These are phyloP conservation scores for Salticus scenicus DNA, from an alignment of 2,888 invertebrate genomes.

Conservation along the genomic window DNA sequence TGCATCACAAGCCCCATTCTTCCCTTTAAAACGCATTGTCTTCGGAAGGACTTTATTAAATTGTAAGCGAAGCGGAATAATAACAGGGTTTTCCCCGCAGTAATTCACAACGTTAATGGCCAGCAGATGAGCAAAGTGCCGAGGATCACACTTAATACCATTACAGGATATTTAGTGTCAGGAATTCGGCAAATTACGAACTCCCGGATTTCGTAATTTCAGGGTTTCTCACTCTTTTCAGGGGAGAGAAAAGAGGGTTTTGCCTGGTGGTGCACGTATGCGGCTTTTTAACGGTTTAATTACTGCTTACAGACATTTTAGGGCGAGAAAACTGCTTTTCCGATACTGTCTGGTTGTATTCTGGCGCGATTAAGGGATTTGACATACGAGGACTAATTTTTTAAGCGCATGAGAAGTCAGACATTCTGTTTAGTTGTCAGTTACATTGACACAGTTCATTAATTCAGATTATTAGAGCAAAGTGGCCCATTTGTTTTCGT, in stretches of 20 bases:
- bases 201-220: constrained; percentile 48
- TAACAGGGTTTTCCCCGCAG: constrained; percentile 46
- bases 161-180: constrained; percentile 69
- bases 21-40: constrained; percentile 48
- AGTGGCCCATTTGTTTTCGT: neutral
- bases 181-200: constrained; percentile 58
- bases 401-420: neutral
- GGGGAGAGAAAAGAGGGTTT: neutral
- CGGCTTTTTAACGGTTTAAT: constrained; percentile 56
- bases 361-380: neutral
- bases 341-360: constrained; percentile 34
- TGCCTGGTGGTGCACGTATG: constrained; percentile 16
- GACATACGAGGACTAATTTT: neutral
- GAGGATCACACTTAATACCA: constrained; percentile 60
- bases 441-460: neutral
- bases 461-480: neutral
- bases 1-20: neutral
- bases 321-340: constrained; percentile 37
- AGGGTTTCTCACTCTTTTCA: constrained; percentile 20
- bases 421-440: neutral
- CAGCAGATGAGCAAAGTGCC: constrained; percentile 25
- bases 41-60: constrained; percentile 50
- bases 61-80: constrained; percentile 59
- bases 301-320: constrained; percentile 23
- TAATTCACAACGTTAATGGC: constrained; percentile 57